These are phyloP conservation scores for Cephus sareptanus DNA, from an alignment of 2,888 invertebrate species.

Conservation along the genomic window DNA sequence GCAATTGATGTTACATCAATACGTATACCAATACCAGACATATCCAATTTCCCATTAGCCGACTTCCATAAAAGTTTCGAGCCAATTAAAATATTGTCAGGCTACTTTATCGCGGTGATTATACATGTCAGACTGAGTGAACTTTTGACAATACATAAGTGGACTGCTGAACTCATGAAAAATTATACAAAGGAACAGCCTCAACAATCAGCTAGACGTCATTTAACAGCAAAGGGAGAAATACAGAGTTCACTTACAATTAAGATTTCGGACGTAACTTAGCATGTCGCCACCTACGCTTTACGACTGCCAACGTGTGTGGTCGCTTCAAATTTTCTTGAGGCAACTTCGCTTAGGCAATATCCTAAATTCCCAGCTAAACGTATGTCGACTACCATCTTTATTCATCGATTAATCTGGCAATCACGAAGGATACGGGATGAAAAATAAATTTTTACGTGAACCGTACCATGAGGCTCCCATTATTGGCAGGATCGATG, in stretches of 20 bases:
- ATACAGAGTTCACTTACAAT: neutral
- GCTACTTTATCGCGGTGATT: neutral
- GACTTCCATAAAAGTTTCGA: neutral
- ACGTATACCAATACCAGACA: neutral
- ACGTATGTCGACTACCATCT: neutral
- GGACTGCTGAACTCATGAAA: neutral
- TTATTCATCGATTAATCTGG: neutral
- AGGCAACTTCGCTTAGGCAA: neutral
- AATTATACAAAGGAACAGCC: neutral
- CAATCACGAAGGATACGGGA: conserved; percentile 1
- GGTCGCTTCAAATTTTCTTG: neutral
- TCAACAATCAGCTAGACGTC: neutral
- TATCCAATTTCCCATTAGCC: neutral
- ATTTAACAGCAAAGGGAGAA: neutral
- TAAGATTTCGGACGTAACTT: conserved; percentile 1
- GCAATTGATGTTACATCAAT: neutral
- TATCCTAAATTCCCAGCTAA: neutral
- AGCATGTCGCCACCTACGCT: neutral
- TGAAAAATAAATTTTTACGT: neutral
- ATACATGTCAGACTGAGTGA: neutral
- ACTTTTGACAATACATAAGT: neutral
- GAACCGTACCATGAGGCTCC: neutral
- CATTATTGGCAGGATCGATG: neutral
- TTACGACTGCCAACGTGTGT: neutral
- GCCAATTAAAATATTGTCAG: neutral